Evolutionary conservation across 1,140 invertebrate genomes (phyloP), one percentile per base, ranked within the genome.

Genomic region (Chionoecetes opilio): DNA sequence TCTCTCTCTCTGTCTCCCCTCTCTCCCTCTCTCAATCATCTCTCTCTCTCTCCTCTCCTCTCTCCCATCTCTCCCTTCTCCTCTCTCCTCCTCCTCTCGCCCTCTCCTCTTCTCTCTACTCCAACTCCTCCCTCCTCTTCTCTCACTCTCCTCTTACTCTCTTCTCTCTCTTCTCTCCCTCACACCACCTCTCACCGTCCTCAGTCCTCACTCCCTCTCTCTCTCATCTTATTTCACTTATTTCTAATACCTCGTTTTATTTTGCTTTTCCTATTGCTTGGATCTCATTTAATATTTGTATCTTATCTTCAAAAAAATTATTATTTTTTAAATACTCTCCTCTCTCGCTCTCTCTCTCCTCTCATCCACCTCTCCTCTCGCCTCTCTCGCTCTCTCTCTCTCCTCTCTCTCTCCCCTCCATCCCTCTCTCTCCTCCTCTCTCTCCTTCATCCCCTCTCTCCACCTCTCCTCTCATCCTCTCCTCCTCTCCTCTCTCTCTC

Each of bases 81-180:
- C 38, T 41, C 35, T 88, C 29, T 37, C 35, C 86, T 88, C 86
- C 26, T 26, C n/a, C 87, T 38, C 37, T 37, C 37, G 11, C 37
- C 37, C 87, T 38, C 87, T 38, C 87, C 37, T 89, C 87, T 35
- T 34, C 53, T 29, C 53, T 21, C 53, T 14, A 29, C 41, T 53
- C 31, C 53, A 37, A 46, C 88, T 41, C 35, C n/a, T n/a, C n/a
- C n/a, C n/a, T 37, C 86, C 35, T 41, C 14, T 14, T 41, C 38
- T 41, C 38, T 41, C 38, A 6, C 35, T 88, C 29, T 37, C 35
- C 86, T 88, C 86, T 37, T 26, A 21, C 87, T 38, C 37, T 37
- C 37, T 41, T 31, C 37, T 89, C 87, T 38, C 87, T 38, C 87
- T 89, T 89, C 87, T 35, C 87, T 91, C 41, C 53, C 35, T 91